These are phyloP conservation scores for Malacoctenus gilli DNA, from an alignment of 2,797 vertebrate species.

Conservation along the genomic window DNA sequence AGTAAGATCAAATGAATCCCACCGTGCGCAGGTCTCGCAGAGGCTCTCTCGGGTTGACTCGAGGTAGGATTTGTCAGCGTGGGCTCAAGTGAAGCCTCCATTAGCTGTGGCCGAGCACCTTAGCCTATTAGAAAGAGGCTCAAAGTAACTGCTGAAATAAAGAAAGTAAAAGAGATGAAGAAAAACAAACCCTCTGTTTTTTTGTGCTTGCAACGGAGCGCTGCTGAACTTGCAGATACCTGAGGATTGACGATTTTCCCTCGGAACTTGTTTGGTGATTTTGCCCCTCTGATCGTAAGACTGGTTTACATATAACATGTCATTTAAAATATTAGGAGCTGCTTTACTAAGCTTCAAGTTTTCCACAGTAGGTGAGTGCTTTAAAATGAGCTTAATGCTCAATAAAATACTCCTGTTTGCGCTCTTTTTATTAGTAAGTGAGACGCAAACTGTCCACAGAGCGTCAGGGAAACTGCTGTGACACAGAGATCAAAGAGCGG, in stretches of 20 bases:
- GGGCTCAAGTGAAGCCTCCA: slow-evolving; percentile 41
- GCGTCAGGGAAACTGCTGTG: too few relatives aligned
- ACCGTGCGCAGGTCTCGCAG: slow-evolving; percentile 17
- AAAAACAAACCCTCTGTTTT: too few relatives aligned
- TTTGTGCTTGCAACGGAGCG: not conserved
- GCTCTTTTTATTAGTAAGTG: too few relatives aligned
- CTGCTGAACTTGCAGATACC: not conserved
- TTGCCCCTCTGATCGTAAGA: too few relatives aligned
- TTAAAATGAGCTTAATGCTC: too few relatives aligned
- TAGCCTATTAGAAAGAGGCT: slow-evolving; percentile 23
- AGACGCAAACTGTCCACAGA: too few relatives aligned
- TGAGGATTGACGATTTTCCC: not conserved
- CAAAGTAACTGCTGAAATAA: slow-evolving; percentile 38
- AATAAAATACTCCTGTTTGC: too few relatives aligned
- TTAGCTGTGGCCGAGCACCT: slow-evolving; percentile 26
- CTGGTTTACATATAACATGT: too few relatives aligned
- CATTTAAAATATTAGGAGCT: too few relatives aligned
- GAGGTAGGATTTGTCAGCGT: slow-evolving; percentile 44
- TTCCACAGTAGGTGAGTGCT: too few relatives aligned
- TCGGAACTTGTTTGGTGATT: slow-evolving; percentile 6
- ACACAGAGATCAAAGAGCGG: too few relatives aligned
- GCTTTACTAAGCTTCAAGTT: too few relatives aligned
- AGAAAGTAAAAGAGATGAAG: slow-evolving; percentile 19
- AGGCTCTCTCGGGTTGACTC: slow-evolving; percentile 22
- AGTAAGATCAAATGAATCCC: slow-evolving; percentile 51